Base-by-base conservation (phyloP, 1,140 invertebrate genomes). In the Hycleus phaleratus region DNA sequence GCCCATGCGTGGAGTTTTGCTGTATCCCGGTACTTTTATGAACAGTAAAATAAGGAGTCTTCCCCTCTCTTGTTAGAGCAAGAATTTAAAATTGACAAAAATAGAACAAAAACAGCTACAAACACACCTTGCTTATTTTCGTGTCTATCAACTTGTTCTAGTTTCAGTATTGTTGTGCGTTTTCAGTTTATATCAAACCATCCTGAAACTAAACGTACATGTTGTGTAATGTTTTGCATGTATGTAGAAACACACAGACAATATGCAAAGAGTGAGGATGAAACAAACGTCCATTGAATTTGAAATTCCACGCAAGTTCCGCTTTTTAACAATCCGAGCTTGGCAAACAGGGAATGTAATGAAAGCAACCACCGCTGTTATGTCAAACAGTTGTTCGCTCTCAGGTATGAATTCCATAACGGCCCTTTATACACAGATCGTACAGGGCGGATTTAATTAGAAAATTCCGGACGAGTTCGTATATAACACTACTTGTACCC, bases 341-440 rank as follows among this genome's bases (percentile, higher is more conserved):
- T 59, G 57, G 48, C 58, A 65, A 62, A 62, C 61, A 61, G 59
- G 66, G 66, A 67, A 67, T 67, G 66, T 60, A 65, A 67, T 67
- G 66, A 67, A 67, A 67, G 59, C 64, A 63, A 63, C 63, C 66
- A 59, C 63, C 54, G 18, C 58, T 62, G 66, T 64, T 64, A 67
- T 67, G 66, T 67, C 63, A 65, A 65, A 62, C 65, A 67, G 65
- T 67, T 67, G 66, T 65, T 67, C 59, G 63, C 66, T 67, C 58
- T 65, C 66, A 67, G 66, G 66, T 67, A 67, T 67, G 63, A 67
- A 67, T 67, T 67, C 66, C 66, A 67, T 67, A 67, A 67, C 63
- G 66, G 61, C 63, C 32, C 64, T 65, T 64, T 63, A 65, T 65
- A 54, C 18, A 18, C 61, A 61, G 61, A 54, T 32, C 32, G 32